Evolutionary conservation across 2,797 vertebrate species (phyloP), one percentile per base, ranked within the genome.

Genomic region (Margarornis squamiger): DNA sequence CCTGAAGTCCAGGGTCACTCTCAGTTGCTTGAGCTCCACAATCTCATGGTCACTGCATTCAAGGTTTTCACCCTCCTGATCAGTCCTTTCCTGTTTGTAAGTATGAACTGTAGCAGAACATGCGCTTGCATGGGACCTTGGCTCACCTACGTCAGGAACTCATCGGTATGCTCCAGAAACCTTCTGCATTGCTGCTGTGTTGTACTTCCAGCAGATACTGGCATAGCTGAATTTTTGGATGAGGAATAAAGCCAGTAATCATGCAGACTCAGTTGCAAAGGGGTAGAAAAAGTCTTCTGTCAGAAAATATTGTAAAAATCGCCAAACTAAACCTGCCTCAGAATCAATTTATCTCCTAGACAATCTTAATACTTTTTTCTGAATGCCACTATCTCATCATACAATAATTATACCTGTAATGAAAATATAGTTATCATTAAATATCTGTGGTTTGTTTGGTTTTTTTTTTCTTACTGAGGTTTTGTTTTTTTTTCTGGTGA

Each of bases 121-220:
- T 4, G 5, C 39, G 4, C 22, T n/a, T 29, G 38, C 24, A 29
- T 0, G 0, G 27, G 17, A 48, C 12, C 9, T 29, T 46, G 10
- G 4, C 8, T 73, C 30, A 41, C 14, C 21, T n/a, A 1, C 14
- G 17, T 36, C 43, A 72, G 22, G 15, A 88, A 83, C 12, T 32
- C 39, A 30, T 22, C 43, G 23, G 17, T 17, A 32, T 1, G 1
- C 20, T 54, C 46, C 34, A 66, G 32, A 76, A 86, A 61, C 1
- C 14, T 71, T 39, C 22, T 54, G 38, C 15, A 34, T 13, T 90
- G 20, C 21, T 90, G 19, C 30, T 54, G 8, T 66, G 21, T 21
- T 73, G 21, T 45, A 22, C 32, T 22, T 63, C 32, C 32, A 32
- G 24, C 17, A 79, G 34, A 51, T 10, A 30, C 16, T 11, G 24